Conservation (phyloP, 1,140 invertebrate species). For the Brevipalpus yothersi region DNA sequence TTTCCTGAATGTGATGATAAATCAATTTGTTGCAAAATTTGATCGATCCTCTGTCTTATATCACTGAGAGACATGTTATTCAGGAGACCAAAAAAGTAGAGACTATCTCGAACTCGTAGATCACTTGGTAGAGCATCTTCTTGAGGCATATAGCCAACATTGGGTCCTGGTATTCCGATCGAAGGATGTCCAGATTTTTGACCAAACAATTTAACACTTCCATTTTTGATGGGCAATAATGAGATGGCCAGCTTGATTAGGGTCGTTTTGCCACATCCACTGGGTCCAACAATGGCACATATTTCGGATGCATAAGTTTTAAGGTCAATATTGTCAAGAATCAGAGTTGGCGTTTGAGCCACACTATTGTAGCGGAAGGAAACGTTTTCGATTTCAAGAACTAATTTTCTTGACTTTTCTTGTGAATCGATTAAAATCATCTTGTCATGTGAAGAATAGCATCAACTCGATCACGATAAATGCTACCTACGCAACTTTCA, state of each 20-base stretch:
- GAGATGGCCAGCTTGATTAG: conserved; percentile 4
- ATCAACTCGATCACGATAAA: no score
- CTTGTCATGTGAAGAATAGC: no score
- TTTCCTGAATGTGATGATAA: conserved; percentile 33
- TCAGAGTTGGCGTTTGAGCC: no score
- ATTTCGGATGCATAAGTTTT: no score
- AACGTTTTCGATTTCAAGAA: no score
- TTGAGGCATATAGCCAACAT: conserved; percentile 15
- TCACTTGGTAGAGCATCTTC: conserved; percentile 74
- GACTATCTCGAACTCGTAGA: conserved; percentile 75
- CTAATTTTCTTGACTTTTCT: no score
- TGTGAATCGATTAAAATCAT: no score
- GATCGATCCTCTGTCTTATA: conserved; percentile 38
- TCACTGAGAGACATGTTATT: conserved; percentile 42
- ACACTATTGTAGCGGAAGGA: no score
- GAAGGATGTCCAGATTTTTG: not conserved
- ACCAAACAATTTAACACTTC: not conserved
- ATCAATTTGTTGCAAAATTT: conserved; percentile 66
- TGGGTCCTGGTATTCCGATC: conserved; percentile 9
- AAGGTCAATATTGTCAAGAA: no score
- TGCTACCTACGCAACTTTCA: no score
- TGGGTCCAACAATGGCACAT: conserved; percentile 9
- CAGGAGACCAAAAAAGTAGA: conserved; percentile 84
- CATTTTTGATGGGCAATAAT: not conserved
- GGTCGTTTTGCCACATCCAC: conserved; percentile 15